A percentile compares a stretch with the other conserved stretches of the same genome.
phyloP scores from a whole-genome alignment of 2,113 vertebrate genomes.

The Cyprinus carpio region DNA sequence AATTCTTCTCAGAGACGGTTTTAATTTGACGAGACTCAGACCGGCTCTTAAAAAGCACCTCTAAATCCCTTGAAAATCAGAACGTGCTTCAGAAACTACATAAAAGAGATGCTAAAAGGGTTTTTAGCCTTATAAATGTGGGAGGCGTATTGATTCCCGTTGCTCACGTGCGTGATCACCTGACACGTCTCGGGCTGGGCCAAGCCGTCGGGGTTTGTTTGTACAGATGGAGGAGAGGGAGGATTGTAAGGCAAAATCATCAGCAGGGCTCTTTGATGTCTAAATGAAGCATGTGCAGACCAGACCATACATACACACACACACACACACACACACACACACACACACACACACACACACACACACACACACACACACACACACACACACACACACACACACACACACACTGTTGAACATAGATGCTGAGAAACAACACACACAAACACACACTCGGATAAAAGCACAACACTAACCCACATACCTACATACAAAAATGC shows the following conservation, averaged over 20 bases:
- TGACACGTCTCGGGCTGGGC: slow-evolving; percentile 73
- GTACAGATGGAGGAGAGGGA: slow-evolving; percentile 80
- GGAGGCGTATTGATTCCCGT: slow-evolving; percentile 71
- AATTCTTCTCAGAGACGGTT: slow-evolving; percentile 73
- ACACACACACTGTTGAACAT: slow-evolving; percentile 11
- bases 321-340: background rate
- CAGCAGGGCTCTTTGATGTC: slow-evolving; percentile 87
- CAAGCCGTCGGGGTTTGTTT: slow-evolving; percentile 80
- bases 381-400: slow-evolving; percentile 40
- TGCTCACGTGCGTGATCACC: slow-evolving; percentile 72
- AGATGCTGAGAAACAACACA: slow-evolving; percentile 24
- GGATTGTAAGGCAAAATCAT: slow-evolving; percentile 81
- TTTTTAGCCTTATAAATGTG: slow-evolving; percentile 73
- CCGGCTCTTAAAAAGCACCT: slow-evolving; percentile 74
- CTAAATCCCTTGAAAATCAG: slow-evolving; percentile 74
- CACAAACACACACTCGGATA: slow-evolving; percentile 9
- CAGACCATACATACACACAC: slow-evolving; percentile 70
- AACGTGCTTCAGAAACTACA: slow-evolving; percentile 74
- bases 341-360: slow-evolving; percentile 28
- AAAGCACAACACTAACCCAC: background rate
- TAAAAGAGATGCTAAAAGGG: slow-evolving; percentile 75
- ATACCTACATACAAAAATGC: slow-evolving; percentile 21
- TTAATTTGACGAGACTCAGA: slow-evolving; percentile 67
- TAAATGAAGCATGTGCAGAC: slow-evolving; percentile 82
- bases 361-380: slow-evolving; percentile 24